Percentiles rank a stretch among this genome's conserved stretches.
These are phyloP conservation scores for Sialis fuliginosa DNA, from an alignment of 2,888 invertebrate genomes.

Conservation along the genomic window DNA sequence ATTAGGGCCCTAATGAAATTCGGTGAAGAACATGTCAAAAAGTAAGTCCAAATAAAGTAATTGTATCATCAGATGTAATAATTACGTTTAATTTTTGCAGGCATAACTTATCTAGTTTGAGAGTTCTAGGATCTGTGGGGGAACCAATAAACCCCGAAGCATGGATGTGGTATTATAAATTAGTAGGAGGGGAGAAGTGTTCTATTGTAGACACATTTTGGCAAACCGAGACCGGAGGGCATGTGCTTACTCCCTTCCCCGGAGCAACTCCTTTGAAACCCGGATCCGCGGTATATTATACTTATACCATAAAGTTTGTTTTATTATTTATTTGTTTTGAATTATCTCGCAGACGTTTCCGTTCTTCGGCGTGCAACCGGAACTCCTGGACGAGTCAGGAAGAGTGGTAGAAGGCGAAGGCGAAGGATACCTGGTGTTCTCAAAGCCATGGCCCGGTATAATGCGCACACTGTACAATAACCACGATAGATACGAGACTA, in stretches of 20 bases:
- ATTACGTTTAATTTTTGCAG: constrained; percentile 23
- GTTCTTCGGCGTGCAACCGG: constrained; percentile 91
- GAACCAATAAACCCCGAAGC: constrained; percentile 99
- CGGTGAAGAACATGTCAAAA: constrained; percentile 69
- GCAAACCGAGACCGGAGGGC: constrained; percentile 99
- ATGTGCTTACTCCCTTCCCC: constrained; percentile 88
- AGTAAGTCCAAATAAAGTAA: constrained; percentile 26
- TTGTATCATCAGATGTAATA: too few relatives aligned
- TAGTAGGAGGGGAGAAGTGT: constrained; percentile 65
- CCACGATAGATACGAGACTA: constrained; percentile 75
- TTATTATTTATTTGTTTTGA: constrained; percentile 2
- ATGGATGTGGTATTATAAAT: constrained; percentile 87
- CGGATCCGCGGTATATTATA: constrained; percentile 74
- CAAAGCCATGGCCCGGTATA: constrained; percentile 95
- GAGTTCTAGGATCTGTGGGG: constrained; percentile 90
- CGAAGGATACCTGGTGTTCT: constrained; percentile 89
- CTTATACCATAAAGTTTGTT: constrained; percentile 3
- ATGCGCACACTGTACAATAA: constrained; percentile 89
- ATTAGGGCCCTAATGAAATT: constrained; percentile 92
- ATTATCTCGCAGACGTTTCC: constrained; percentile 59
- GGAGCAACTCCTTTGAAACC: constrained; percentile 96
- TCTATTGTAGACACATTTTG: constrained; percentile 97
- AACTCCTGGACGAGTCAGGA: constrained; percentile 74
- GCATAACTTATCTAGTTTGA: constrained; percentile 42
- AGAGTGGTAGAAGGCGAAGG: constrained; percentile 69